Evolutionary conservation across 2,888 invertebrate genomes (phyloP).

Genomic region (Ceriagrion tenellum): DNA sequence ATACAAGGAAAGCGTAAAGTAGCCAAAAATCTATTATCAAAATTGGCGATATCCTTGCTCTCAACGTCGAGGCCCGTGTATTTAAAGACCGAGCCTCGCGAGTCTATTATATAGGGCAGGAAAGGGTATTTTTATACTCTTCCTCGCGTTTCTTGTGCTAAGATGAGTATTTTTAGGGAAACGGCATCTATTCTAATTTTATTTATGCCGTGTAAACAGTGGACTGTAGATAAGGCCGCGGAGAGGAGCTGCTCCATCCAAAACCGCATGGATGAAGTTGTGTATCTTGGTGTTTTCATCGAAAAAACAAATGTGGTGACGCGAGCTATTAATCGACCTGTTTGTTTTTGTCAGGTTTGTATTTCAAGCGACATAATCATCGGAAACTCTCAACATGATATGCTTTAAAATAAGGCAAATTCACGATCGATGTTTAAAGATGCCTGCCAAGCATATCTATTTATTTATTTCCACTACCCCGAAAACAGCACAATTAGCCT

Average conservation of each 20-base stretch:
- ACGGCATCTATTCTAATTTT: not conserved
- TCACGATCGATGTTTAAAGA: too few relatives aligned
- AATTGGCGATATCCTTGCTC: not conserved
- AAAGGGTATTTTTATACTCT: not conserved
- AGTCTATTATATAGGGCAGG: not conserved
- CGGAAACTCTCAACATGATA: too few relatives aligned
- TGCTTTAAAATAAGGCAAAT: too few relatives aligned
- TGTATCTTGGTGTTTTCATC: not conserved
- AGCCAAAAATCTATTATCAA: not conserved
- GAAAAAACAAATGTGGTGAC: not conserved
- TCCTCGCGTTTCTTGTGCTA: not conserved
- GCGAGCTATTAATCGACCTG: not conserved
- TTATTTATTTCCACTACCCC: too few relatives aligned
- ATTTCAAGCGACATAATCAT: not conserved
- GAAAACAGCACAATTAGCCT: too few relatives aligned
- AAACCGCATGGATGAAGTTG: not conserved
- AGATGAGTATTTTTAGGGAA: not conserved
- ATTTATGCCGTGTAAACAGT: not conserved
- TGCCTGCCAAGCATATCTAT: too few relatives aligned
- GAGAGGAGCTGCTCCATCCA: not conserved
- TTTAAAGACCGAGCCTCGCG: not conserved
- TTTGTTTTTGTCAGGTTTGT: not conserved
- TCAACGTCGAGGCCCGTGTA: not conserved
- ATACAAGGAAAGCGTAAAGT: too few relatives aligned
- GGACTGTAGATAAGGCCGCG: not conserved